Evolutionary conservation across 2,113 vertebrate species (phyloP).

Genomic region (Vanacampus margaritifer): DNA sequence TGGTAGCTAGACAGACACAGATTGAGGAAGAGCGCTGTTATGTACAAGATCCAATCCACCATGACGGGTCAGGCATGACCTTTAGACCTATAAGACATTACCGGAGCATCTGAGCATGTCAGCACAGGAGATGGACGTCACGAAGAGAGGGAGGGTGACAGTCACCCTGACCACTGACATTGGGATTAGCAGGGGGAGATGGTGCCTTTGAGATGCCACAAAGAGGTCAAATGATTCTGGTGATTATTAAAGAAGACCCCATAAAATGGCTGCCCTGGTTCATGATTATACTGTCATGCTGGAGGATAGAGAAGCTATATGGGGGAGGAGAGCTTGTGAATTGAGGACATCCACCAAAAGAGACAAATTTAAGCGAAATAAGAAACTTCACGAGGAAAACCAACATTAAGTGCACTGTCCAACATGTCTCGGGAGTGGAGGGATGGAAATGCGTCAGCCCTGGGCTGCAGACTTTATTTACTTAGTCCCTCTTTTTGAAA

Average conservation of each 20-base stretch:
- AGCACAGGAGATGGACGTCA: constrained; percentile 38
- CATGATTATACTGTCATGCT: constrained; percentile 71
- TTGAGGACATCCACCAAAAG: constrained; percentile 11
- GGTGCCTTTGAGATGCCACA: constrained; percentile 54
- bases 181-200: constrained; percentile 29
- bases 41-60: constrained; percentile 49
- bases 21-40: constrained; percentile 44
- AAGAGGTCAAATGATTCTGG: constrained; percentile 61
- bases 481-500: constrained; percentile 38
- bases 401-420: constrained; percentile 14
- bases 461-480: constrained; percentile 48
- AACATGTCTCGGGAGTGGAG: constrained; percentile 5
- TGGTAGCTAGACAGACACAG: constrained; percentile 27
- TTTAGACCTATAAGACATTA: constrained; percentile 64
- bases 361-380: constrained; percentile 14
- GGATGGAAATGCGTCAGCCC: constrained; percentile 7
- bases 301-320: constrained; percentile 39
- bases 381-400: constrained; percentile 20
- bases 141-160: constrained; percentile 30
- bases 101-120: constrained; percentile 66
- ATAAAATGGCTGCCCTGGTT: constrained; percentile 64
- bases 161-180: constrained; percentile 31
- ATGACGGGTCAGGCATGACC: constrained; percentile 64
- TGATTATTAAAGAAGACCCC: constrained; percentile 66
- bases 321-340: constrained; percentile 42